These are phyloP conservation scores for Conistra vaccinii DNA, from an alignment of 2,888 invertebrate species.

Conservation along the genomic window DNA sequence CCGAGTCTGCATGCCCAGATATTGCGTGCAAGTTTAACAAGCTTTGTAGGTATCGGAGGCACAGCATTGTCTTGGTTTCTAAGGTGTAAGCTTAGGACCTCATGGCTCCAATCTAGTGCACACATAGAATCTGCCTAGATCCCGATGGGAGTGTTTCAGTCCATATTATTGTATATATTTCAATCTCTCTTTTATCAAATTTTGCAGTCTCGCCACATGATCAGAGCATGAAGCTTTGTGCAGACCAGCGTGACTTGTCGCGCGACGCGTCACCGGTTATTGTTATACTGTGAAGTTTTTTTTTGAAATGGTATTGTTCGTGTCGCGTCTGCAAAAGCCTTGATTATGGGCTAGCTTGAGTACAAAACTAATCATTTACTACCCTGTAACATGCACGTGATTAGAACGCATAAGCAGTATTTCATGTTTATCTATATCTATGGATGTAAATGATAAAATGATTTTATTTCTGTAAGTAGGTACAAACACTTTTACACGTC, in stretches of 20 bases:
- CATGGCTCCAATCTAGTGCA: not conserved
- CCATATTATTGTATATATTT: not conserved
- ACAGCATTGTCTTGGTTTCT: not conserved
- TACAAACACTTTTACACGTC: no score
- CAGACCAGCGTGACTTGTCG: no score
- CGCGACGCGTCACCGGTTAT: no score
- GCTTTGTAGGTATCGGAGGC: conserved; percentile 6
- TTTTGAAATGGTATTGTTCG: no score
- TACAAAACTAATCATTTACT: not conserved
- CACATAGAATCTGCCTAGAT: not conserved
- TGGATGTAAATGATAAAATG: no score
- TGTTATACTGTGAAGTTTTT: no score
- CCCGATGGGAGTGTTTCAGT: not conserved
- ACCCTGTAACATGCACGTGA: not conserved
- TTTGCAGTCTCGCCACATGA: not conserved
- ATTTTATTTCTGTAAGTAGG: no score
- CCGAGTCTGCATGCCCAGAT: conserved; percentile 46
- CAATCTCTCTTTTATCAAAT: not conserved
- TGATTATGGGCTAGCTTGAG: not conserved
- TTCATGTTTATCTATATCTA: not conserved
- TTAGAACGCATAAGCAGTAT: not conserved
- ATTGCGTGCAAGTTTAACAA: conserved; percentile 48
- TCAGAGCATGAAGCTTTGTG: no score
- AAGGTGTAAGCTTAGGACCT: not conserved
- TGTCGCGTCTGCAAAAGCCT: no score